Evolutionary conservation across 1,140 invertebrate species (phyloP), one percentile per base, ranked within the genome.

Genomic region (Adelges cooleyi): DNA sequence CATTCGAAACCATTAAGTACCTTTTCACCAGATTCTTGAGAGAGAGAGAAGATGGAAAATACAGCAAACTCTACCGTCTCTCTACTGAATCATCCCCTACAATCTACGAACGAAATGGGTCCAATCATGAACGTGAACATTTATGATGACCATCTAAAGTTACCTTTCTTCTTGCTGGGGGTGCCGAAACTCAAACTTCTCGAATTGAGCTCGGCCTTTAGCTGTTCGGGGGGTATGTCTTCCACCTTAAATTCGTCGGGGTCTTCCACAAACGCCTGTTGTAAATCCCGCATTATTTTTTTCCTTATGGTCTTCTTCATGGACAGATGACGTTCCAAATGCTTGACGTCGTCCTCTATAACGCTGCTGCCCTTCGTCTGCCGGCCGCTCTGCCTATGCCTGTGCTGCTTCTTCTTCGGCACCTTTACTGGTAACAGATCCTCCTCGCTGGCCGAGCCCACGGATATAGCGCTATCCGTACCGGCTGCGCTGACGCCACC

Each of bases 281-380:
- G 83, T 48, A 90, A 76, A 71, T 89, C 86, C 6, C 87, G 78
- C 85, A 89, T 90, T 70, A 90, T 89, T 75, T 89, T 89, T 74
- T 89, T 90, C 44, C 86, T 75, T 65, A 89, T 89, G 6, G 86
- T 89, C 73, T 90, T 90, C 76, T 90, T 90, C 87, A 90, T 90
- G 68, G 86, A 89, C 59, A 90, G 77, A 73, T 89, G 86, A 66
- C 86, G 77, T 71, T 90, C 87, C 42, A 90, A 74, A 10, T 87
- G 86, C 72, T 87, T 86, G 18, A 86, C 82, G 71, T 87, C 84
- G 18, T 80, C 82, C 68, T 84, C 84, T 9, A 79, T 79, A 66
- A 83, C 75, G 2, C 80, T 80, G 68, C 81, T 80, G 71, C 77
- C 81, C 70, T 82, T 81, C 84, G 81, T 4, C 74, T 71, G 46